Base-by-base conservation (phyloP, 1,140 invertebrate species). In the Zaprionus ornatus region DNA sequence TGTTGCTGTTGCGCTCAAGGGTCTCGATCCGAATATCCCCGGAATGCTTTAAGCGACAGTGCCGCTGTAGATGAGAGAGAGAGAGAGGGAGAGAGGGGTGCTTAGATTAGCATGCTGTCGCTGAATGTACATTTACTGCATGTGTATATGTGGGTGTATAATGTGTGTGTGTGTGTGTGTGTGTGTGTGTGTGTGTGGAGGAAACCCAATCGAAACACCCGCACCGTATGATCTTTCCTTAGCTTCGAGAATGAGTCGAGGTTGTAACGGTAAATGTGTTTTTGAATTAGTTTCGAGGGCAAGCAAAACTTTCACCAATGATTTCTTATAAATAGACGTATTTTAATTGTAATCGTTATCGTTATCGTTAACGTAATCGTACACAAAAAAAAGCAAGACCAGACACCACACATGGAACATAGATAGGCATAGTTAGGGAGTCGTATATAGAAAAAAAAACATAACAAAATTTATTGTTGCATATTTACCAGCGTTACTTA, bases 21-120 rank as follows among this genome's bases (percentile, higher is more conserved):
- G 92, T 91, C 78, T 95, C 94, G 55, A 96, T 95, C 91, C 95
- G 94, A 77, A 96, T 95, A 80, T 95, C 94, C 69, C 95, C 95
- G 91, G 94, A 94, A 92, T 96, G 96, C 90, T 96, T 96, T 92
- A 96, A 93, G 76, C 95, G 94, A 93, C 95, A 96, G 78, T 96
- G 96, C 83, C 95, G 94, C 95, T 96, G 94, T 78, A 27, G 55
- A 17, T 42, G 48, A n/a, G 42, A 50, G 50, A 54, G 59, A 21
- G 42, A 74, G 56, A 71, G 70, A 50, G 7, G 57, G 23, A 64
- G 42, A 15, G 12, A 63, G 15, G 13, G 5, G 9, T 29, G 52
- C 42, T 17, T 1, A 56, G 23, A 74, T 74, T 69, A 74, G 66
- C 64, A 61, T 55, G 37, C 19, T 35, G 29, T 74, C 52, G 21